Evolutionary conservation across 2,113 vertebrate genomes (phyloP), one percentile per base, ranked within the genome.

Genomic region (Pluvianellus socialis): DNA sequence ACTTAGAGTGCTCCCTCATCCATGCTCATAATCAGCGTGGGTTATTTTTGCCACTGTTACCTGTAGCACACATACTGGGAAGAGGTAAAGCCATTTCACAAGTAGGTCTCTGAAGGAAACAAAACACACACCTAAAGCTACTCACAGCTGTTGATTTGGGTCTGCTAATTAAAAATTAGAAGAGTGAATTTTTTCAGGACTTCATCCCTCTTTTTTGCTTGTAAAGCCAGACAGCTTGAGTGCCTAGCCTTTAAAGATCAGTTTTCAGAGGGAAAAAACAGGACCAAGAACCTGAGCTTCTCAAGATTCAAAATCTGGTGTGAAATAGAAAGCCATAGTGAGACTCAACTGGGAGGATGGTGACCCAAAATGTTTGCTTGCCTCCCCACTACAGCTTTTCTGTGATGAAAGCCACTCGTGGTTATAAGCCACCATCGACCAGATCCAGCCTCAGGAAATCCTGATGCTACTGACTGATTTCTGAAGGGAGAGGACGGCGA

Each of bases 381-480:
- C 11, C 7, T 40, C 67, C 33, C 9, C 28, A 11, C 6, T 35
- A 14, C 42, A 74, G 28, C 32, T 47, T 52, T 63, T 35, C 33
- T 1, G 0, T 59, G 62, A 33, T 19, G 59, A 53, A 73, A 68
- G 8, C 40, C 45, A 32, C 58, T 45, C 2, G 0, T 17, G 12
- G 26, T 35, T 59, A 26, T 8, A 33, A 18, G n/a, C 50, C 30
- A 53, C 40, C 26, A 44, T 4, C 0, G 5, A 40, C 15, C 13
- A 2, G 17, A 74, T 35, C 44, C 49, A 53, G 55, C 44, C 49
- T 65, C 40, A 49, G 58, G 65, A 77, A 82, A 71, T 30, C 28
- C 38, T 28, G 38, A 4, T 10, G 23, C 17, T 49, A 20, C 12
- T 12, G 58, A 30, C 30, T 45, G 13, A 22, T n/a, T 49, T 67